Base-by-base conservation (phyloP, 2,797 vertebrate genomes). In the Pangasius krempfi region DNA sequence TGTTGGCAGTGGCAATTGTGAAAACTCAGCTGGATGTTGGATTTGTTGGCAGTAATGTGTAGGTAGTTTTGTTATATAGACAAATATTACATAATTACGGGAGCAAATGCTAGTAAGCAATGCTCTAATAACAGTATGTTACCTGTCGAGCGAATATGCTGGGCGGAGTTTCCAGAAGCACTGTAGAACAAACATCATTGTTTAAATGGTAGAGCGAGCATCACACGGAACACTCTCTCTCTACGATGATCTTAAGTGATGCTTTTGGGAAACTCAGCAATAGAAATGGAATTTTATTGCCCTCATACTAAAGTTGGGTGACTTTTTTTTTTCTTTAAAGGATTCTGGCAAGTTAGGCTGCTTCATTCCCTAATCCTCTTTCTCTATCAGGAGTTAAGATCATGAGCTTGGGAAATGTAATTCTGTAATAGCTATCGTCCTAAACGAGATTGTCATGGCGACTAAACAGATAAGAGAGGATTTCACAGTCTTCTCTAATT, bases 331-430 rank as follows among this genome's bases (percentile, higher is more conserved):
- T 60, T 25, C 1, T 60, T 68, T 33, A 7, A 20, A 20, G 33
- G 68, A 72, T 20, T 72, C 3, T 40, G 33, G 30, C 66, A 68
- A 33, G n/a, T 33, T 68, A 33, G 25, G 33, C 16, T n/a, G 14
- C 50, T 78, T 78, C 47, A 30, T 30, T 78, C n/a, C 30, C 14
- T 56, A 79, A 79, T 33, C 50, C 50, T 79, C 16, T 20, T 56
- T 56, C 30, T 56, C 18, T 58, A 56, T 80, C 78, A 6, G 30
- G 52, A 58, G 30, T 80, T 33, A 13, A 58, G 54, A 80, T 80
- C 78, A 56, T 22, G 30, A 80, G 9, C 78, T 80, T 20, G 78
- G 52, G 52, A 58, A 80, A 58, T 58, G 52, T 58, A 80, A 58
- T 80, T 25, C 78, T 80, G 76, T 25, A 80, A 37, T 22, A 22